Evolutionary conservation across 2,797 vertebrate species (phyloP), one percentile per base, ranked within the genome.

Genomic region (Sarcoramphus papa): DNA sequence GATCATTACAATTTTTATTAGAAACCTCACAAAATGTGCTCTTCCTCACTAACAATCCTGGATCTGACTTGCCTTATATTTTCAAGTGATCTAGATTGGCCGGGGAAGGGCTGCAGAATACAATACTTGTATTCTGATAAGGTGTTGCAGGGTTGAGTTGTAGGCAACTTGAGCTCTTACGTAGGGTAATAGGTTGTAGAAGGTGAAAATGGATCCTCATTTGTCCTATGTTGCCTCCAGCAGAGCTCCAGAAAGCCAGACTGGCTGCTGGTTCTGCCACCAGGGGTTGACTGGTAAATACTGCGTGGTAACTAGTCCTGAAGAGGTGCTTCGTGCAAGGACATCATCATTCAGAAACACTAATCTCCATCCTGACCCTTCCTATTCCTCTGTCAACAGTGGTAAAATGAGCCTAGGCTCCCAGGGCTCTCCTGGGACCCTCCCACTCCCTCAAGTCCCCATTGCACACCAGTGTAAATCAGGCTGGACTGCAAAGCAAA

Each of bases 1-100:
- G 89, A 93, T 72, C 43, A 72, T 85, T 68, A 87, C 41, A 88
- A 54, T 87, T 96, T 95, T 97, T 90, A 96, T 63, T 86, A 93
- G 75, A 78, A 89, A 64, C 9, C 68, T 75, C 10, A 70, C 17
- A 72, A 70, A 73, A 82, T 12, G 3, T 56, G 25, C 15, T 84
- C 19, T 90, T 84, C 40, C 53, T 59, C 48, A 45, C 13, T 47
- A 47, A 40, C 10, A 51, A 3, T 48, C 14, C 27, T 8, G 56
- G 14, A 47, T 79, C 31, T 57, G 20, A 47, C 45, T 54, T 93
- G 68, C 41, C n/a, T 79, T 64, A 12, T 25, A 25, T 62, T 76
- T 76, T 76, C 54, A 41, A n/a, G 12, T 76, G 59, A 85, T 67
- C 51, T 59, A 53, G 13, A 28, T 31, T 40, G 54, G 10, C 30